Evolutionary conservation across 2,888 invertebrate genomes (phyloP).

Genomic region (Plebejus argus): DNA sequence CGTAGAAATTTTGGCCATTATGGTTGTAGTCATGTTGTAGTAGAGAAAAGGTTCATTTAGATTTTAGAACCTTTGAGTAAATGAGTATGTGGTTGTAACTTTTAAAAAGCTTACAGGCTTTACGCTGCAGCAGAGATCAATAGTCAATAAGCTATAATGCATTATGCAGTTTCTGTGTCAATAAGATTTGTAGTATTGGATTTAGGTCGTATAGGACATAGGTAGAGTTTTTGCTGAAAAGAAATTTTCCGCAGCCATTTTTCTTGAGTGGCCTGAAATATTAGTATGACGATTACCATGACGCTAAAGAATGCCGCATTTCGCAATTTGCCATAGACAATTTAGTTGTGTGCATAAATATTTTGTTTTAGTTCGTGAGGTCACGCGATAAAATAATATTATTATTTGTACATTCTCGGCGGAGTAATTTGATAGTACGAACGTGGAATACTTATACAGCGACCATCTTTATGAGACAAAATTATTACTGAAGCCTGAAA

Average conservation of each 20-base stretch:
- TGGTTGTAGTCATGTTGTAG: neutral
- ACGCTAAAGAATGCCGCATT: slow-evolving; percentile 22
- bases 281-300: slow-evolving; percentile 3
- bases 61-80: neutral
- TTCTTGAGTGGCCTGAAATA: slow-evolving; percentile 6
- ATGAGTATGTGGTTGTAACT: neutral
- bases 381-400: slow-evolving; percentile 18
- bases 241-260: neutral
- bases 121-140: no score
- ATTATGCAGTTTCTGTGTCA: neutral
- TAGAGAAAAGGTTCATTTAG: neutral
- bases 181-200: neutral
- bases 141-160: neutral
- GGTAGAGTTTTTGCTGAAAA: neutral
- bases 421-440: slow-evolving; percentile 8
- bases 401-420: slow-evolving; percentile 11
- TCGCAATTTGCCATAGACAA: slow-evolving; percentile 13
- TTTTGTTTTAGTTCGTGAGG: slow-evolving; percentile 24
- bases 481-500: neutral
- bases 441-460: slow-evolving; percentile 5
- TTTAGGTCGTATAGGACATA: neutral
- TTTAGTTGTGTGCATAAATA: slow-evolving; percentile 22
- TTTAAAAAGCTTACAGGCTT: neutral
- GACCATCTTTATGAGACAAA: slow-evolving; percentile 2
- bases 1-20: neutral